Evolutionary conservation across 2,888 invertebrate species (phyloP).

Genomic region (Cryptops parisi): DNA sequence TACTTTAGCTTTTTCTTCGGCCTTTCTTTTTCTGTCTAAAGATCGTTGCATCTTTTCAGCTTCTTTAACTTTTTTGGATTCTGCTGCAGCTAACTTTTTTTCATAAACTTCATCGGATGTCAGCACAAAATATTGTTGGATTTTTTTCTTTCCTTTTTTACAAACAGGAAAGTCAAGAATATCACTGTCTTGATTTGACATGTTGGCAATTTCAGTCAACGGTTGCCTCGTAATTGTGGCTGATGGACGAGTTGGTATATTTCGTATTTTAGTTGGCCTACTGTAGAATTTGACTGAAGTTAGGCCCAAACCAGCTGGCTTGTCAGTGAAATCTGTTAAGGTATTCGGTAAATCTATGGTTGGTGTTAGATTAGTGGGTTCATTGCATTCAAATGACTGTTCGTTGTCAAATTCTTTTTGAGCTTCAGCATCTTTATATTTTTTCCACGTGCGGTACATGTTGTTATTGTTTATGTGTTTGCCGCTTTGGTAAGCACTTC

Average conservation of each 20-base stretch:
- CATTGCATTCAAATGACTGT: not conserved
- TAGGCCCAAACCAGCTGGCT: no score
- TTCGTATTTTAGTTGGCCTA: not conserved
- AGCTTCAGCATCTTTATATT: not conserved
- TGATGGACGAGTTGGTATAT: not conserved
- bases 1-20: not conserved
- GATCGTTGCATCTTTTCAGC: not conserved
- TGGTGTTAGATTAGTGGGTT: no score
- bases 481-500: not conserved
- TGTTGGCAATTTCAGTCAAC: not conserved
- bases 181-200: not conserved
- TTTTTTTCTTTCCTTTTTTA: not conserved
- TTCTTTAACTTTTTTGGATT: slow-evolving; percentile 1
- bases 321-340: no score
- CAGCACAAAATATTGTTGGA: not conserved
- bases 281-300: not conserved
- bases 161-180: not conserved
- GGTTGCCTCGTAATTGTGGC: not conserved
- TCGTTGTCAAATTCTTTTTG: not conserved
- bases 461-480: not conserved
- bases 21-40: not conserved
- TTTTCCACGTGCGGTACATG: not conserved
- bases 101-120: slow-evolving; percentile 1
- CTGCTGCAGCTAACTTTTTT: not conserved
- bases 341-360: no score